Evolutionary conservation across 2,797 vertebrate genomes (phyloP).

Genomic region (Pteropus rufus): DNA sequence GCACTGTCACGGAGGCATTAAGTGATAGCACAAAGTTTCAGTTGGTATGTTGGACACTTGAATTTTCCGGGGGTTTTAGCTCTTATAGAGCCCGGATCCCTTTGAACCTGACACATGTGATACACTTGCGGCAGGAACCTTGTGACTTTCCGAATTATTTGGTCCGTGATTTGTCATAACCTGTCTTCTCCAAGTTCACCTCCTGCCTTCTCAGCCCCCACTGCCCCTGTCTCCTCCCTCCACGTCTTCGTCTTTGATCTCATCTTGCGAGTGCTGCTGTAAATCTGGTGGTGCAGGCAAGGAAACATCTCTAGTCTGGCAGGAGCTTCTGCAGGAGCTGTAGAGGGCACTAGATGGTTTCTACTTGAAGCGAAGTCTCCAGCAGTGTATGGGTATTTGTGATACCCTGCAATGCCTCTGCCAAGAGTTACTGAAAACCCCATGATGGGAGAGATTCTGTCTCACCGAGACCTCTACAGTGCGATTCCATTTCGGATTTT

Average conservation of each 20-base stretch:
- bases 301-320: background rate
- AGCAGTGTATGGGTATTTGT: background rate
- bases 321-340: background rate
- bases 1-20: background rate
- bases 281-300: background rate
- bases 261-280: background rate
- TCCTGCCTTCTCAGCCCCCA: background rate
- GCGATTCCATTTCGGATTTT: background rate
- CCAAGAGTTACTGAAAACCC: background rate
- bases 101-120: background rate
- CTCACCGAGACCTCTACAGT: accelerated
- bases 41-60: background rate
- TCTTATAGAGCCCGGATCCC: background rate
- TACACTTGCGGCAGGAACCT: background rate
- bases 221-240: background rate
- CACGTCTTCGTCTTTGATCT: background rate
- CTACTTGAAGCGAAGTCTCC: background rate
- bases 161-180: background rate
- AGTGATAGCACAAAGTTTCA: background rate
- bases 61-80: background rate
- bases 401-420: background rate
- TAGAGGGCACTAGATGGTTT: background rate
- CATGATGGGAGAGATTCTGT: accelerated
- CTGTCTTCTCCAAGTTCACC: background rate
- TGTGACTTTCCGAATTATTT: background rate